These are phyloP conservation scores for Drosophila grimshawi DNA, from an alignment of 1,140 invertebrate species.

Conservation along the genomic window DNA sequence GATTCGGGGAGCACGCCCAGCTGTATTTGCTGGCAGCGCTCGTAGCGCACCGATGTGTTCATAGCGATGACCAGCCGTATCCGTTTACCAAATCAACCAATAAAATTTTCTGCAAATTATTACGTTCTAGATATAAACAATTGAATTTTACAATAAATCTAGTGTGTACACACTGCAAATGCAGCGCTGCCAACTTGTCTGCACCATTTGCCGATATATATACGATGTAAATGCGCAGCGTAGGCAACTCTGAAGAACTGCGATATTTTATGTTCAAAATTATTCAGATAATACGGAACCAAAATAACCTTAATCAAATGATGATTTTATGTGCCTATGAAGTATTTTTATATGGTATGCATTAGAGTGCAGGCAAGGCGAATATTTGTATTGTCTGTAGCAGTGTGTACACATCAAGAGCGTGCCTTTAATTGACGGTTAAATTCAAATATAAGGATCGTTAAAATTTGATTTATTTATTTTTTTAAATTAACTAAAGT, in stretches of 20 bases:
- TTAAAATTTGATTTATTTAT: too few species aligned
- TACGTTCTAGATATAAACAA: constrained; percentile 73
- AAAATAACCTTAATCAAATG: neutral
- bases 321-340: too few species aligned
- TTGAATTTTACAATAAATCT: constrained; percentile 24
- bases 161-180: constrained; percentile 34
- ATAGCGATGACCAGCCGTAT: constrained; percentile 42
- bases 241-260: neutral
- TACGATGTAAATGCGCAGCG: too few species aligned
- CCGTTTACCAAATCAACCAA: constrained; percentile 12
- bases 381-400: too few species aligned
- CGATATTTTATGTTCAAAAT: neutral
- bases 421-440: neutral
- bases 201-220: neutral
- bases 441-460: neutral
- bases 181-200: constrained; percentile 13
- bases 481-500: neutral
- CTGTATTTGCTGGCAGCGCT: constrained; percentile 71
- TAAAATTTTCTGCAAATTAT: constrained; percentile 50
- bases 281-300: neutral
- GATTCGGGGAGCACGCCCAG: constrained; percentile 61
- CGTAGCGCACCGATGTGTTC: constrained; percentile 77
- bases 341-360: too few species aligned
- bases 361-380: too few species aligned
- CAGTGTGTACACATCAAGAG: too few species aligned